Percentiles rank a stretch among this genome's conserved stretches.
Evolutionary conservation across 2,113 vertebrate species (phyloP).

Genomic region (Elachura formosa): DNA sequence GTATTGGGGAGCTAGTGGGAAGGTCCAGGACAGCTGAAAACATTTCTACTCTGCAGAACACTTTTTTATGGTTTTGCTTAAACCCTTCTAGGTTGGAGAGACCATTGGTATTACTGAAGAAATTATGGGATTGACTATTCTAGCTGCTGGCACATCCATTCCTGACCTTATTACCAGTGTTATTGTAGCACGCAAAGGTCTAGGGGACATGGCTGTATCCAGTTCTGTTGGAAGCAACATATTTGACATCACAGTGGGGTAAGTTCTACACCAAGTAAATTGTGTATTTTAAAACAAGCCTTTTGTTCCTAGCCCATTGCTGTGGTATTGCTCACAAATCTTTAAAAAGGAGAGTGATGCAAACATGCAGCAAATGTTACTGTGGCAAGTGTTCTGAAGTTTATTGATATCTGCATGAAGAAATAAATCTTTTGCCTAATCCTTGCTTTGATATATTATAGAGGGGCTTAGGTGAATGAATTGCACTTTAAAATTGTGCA

Average conservation of each 20-base stretch:
- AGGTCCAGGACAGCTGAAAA: background rate
- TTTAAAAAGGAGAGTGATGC: background rate
- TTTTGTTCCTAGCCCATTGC: background rate
- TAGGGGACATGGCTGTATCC: constrained; percentile 95
- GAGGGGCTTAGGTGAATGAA: background rate
- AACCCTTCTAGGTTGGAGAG: constrained; percentile 84
- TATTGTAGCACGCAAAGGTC: constrained; percentile 93
- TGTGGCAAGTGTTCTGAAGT: background rate
- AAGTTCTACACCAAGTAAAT: constrained; percentile 48
- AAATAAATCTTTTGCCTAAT: background rate
- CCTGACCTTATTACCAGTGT: constrained; percentile 96
- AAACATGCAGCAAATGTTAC: accelerated
- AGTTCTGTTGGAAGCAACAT: constrained; percentile 97
- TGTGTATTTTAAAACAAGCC: background rate
- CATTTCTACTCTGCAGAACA: background rate
- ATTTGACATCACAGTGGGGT: constrained; percentile 96
- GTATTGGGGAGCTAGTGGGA: background rate
- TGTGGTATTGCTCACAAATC: background rate
- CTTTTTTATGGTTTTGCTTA: background rate
- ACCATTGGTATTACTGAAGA: constrained; percentile 95
- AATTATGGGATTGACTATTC: constrained; percentile 95
- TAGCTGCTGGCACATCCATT: constrained; percentile 94
- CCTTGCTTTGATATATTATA: background rate
- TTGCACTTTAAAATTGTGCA: background rate
- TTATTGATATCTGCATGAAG: background rate